Evolutionary conservation across 2,797 vertebrate genomes (phyloP).

Genomic region (Aphelocoma californica): DNA sequence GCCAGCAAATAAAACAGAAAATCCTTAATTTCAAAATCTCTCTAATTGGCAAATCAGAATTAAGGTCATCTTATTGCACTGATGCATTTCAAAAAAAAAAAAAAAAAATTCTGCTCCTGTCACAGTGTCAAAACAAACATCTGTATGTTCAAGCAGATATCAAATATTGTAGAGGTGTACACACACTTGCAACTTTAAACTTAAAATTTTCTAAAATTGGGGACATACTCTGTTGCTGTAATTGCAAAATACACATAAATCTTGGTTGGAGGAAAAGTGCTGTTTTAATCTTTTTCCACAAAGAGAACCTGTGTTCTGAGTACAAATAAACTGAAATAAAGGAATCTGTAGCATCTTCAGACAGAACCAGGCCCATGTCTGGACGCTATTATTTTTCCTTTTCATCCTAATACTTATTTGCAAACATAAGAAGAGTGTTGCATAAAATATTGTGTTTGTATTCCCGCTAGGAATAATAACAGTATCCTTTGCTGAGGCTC

Average conservation of each 20-base stretch:
- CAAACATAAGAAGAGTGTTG: not conserved
- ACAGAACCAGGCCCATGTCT: not conserved
- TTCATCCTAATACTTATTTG: not conserved
- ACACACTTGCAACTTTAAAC: constrained; percentile 49
- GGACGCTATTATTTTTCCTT: not conserved
- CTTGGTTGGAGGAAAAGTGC: not conserved
- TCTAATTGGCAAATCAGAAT: constrained; percentile 48
- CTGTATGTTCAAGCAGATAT: constrained; percentile 57
- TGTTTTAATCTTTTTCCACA: constrained; percentile 2
- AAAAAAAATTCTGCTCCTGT: constrained; percentile 9
- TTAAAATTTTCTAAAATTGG: constrained; percentile 41
- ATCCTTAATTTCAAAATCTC: not conserved
- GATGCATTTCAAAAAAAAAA: constrained; percentile 40
- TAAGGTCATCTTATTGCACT: constrained; percentile 47
- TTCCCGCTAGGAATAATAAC: not conserved
- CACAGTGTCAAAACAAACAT: constrained; percentile 66
- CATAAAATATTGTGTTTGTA: not conserved
- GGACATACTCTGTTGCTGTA: constrained; percentile 38
- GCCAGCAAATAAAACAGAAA: not conserved
- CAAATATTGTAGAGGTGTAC: constrained; percentile 11
- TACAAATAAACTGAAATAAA: not conserved
- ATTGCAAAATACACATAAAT: constrained; percentile 38
- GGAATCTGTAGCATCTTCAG: not conserved
- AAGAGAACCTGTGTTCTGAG: not conserved
- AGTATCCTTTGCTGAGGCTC: not conserved